phyloP scores from a whole-genome alignment of 35 echinoderm and acorn worm species.

The Apostichopus californicus region DNA sequence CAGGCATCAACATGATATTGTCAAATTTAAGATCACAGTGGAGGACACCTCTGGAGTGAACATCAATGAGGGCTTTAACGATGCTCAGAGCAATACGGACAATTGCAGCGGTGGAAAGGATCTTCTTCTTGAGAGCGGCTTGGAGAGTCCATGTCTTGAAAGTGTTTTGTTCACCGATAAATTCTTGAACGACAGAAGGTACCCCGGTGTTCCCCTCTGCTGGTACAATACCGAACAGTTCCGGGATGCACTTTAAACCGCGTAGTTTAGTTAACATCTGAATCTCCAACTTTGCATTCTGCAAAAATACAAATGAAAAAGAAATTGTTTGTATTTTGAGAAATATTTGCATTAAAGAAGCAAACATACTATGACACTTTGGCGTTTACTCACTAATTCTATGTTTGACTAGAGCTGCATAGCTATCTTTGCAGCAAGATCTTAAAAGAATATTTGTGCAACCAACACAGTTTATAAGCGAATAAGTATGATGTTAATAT shows the following conservation, averaged over 20 bases:
- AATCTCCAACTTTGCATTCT: background rate
- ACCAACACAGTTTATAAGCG: too few species aligned
- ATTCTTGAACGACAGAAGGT: background rate
- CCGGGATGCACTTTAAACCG: background rate
- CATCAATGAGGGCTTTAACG: background rate
- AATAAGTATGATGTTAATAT: too few species aligned
- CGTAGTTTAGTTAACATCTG: background rate
- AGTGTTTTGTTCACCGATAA: background rate
- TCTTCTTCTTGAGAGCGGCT: background rate
- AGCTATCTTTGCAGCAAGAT: too few species aligned
- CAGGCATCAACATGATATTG: too few species aligned
- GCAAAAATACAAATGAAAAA: too few species aligned
- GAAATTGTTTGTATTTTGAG: too few species aligned
- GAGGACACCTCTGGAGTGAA: background rate
- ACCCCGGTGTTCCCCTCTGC: background rate
- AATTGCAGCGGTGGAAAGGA: background rate
- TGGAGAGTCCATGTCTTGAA: background rate
- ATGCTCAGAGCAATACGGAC: background rate
- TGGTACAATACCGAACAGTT: background rate
- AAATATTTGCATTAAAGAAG: too few species aligned
- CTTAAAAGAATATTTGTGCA: too few species aligned
- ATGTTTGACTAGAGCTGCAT: too few species aligned
- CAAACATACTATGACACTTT: too few species aligned
- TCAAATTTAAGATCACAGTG: too few species aligned
- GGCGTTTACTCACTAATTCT: too few species aligned